Percentiles rank a stretch among this genome's conserved stretches.
Conservation (phyloP, 2,797 vertebrate genomes). For the Coregonus ussuriensis region DNA sequence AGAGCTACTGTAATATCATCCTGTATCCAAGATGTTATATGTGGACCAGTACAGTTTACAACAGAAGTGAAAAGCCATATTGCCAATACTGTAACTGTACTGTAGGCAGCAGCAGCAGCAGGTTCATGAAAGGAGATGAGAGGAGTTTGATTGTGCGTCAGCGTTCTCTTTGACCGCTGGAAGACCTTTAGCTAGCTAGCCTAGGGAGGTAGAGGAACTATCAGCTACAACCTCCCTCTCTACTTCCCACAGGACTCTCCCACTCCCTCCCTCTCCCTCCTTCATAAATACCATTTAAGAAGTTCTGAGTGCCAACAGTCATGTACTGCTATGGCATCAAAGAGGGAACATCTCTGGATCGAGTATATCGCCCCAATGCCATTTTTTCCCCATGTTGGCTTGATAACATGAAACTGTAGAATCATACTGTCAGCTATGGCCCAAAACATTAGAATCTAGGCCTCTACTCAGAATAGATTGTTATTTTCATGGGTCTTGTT, state of each 20-base stretch:
- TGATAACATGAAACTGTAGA: no score
- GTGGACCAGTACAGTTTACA: not conserved
- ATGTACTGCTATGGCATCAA: slow-evolving; percentile 28
- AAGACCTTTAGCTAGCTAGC: slow-evolving; percentile 17
- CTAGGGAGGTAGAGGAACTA: slow-evolving; percentile 3
- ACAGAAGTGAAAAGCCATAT: not conserved
- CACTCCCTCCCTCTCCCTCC: slow-evolving; percentile 5
- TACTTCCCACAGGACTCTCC: slow-evolving; percentile 12
- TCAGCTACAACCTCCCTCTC: slow-evolving; percentile 9
- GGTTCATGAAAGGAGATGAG: slow-evolving; percentile 11
- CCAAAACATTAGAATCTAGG: not conserved
- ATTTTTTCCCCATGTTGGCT: no score
- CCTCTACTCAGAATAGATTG: not conserved
- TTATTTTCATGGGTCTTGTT: not conserved
- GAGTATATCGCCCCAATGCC: not conserved
- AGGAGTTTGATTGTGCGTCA: not conserved
- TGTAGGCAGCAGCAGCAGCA: slow-evolving; percentile 9
- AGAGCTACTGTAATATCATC: not conserved
- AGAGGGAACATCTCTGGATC: not conserved
- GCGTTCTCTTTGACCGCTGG: slow-evolving; percentile 15
- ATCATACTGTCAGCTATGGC: not conserved
- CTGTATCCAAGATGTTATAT: no score
- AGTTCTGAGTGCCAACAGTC: slow-evolving; percentile 22
- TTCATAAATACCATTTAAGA: slow-evolving; percentile 18
- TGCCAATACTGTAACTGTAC: not conserved